Percentiles rank a stretch among this genome's conserved stretches.
phyloP scores from a whole-genome alignment of 2,797 vertebrate species.

The Fratercula arctica region DNA sequence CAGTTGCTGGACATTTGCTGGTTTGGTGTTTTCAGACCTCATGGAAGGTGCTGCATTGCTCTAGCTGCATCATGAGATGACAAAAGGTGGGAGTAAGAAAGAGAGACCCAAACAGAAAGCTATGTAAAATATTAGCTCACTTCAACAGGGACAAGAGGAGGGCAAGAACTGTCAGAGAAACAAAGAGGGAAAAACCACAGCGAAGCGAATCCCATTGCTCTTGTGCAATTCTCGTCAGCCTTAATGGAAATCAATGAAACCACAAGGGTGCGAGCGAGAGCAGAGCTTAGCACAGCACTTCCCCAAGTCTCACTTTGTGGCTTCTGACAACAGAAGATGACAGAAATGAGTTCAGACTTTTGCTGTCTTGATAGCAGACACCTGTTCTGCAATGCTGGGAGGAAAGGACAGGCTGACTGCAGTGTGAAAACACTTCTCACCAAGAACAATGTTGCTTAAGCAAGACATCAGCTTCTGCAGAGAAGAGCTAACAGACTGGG shows the following conservation, averaged over 20 bases:
- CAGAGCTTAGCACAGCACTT: background rate
- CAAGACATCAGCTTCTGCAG: background rate
- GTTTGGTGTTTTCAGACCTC: background rate
- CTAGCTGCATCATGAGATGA: background rate
- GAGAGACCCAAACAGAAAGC: background rate
- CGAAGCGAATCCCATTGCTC: background rate
- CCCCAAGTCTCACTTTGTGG: background rate
- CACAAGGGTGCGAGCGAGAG: background rate
- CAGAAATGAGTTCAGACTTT: background rate
- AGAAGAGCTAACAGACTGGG: background rate
- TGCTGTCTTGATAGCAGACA: background rate
- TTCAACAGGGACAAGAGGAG: background rate
- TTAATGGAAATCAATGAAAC: background rate
- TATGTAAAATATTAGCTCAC: background rate
- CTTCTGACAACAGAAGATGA: background rate
- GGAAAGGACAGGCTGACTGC: background rate
- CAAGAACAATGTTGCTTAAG: background rate
- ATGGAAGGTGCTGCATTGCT: background rate
- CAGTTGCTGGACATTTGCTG: background rate
- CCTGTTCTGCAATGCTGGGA: background rate
- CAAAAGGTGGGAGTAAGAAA: background rate
- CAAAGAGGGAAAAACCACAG: background rate
- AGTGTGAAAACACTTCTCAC: background rate
- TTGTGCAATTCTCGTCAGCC: background rate
- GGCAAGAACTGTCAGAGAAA: background rate